Conservation (phyloP, 2,113 vertebrate species). For the Nestor notabilis region DNA sequence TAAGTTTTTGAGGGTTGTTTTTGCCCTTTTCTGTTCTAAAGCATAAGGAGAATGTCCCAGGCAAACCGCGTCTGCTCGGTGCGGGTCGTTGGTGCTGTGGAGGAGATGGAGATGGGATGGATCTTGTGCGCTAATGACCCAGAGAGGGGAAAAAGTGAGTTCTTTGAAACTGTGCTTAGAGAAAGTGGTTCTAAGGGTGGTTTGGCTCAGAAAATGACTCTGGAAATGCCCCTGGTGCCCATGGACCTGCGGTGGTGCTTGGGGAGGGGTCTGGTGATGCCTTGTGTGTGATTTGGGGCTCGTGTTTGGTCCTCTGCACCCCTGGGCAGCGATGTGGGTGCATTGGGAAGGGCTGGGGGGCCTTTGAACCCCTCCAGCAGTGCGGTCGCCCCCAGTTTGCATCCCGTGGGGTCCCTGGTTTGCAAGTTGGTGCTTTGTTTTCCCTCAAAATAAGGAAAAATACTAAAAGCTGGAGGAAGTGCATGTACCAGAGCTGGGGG, state of each 20-base stretch:
- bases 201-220: neutral
- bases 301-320: rapidly evolving
- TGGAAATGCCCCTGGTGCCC: neutral
- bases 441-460: neutral
- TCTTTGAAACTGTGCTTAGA: neutral
- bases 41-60: neutral
- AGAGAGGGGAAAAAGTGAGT: rapidly evolving
- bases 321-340: rapidly evolving
- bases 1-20: neutral
- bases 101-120: neutral
- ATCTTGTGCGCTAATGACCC: rapidly evolving
- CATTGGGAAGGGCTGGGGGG: neutral
- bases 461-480: neutral
- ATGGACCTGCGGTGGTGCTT: rapidly evolving
- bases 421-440: neutral
- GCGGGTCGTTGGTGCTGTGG: rapidly evolving
- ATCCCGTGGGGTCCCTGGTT: neutral
- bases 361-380: rapidly evolving
- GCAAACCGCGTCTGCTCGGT: rapidly evolving
- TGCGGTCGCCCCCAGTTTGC: no score
- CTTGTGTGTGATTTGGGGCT: neutral
- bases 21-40: neutral
- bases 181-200: rapidly evolving
- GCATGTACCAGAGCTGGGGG: neutral
- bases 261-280: rapidly evolving